Conservation (phyloP, 2,888 invertebrate genomes). For the Xiphydria camelus region DNA sequence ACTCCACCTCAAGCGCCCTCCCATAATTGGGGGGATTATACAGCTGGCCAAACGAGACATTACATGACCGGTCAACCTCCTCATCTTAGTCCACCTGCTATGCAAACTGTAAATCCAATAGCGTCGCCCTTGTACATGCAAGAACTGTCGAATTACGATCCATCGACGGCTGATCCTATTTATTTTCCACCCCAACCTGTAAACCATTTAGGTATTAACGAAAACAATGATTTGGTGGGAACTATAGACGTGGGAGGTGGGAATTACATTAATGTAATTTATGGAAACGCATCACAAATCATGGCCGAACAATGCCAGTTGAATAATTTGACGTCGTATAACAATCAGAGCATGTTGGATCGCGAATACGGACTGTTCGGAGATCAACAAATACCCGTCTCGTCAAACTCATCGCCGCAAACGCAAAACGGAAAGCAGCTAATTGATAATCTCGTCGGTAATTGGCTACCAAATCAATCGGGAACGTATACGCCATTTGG, state of each 20-base stretch:
- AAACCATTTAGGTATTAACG: slow-evolving; percentile 50
- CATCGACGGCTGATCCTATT: slow-evolving; percentile 38
- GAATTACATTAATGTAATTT: slow-evolving; percentile 57
- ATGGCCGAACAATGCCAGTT: slow-evolving; percentile 50
- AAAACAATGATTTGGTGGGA: slow-evolving; percentile 51
- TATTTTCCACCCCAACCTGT: slow-evolving; percentile 50
- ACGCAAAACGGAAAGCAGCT: slow-evolving; percentile 60
- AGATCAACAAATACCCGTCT: slow-evolving; percentile 38
- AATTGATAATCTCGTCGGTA: slow-evolving; percentile 73
- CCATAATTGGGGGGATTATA: slow-evolving; percentile 50
- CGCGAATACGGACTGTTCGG: slow-evolving; percentile 55
- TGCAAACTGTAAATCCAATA: slow-evolving; percentile 32
- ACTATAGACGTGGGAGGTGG: slow-evolving; percentile 57
- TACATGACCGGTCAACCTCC: slow-evolving; percentile 34
- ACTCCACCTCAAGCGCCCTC: slow-evolving; percentile 49
- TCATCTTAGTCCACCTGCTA: slow-evolving; percentile 19
- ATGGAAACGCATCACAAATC: slow-evolving; percentile 49
- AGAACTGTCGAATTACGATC: slow-evolving; percentile 37
- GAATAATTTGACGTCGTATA: slow-evolving; percentile 40
- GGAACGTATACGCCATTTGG: slow-evolving; percentile 78
- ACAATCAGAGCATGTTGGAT: slow-evolving; percentile 39
- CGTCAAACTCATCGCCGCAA: slow-evolving; percentile 34
- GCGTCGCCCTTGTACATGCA: slow-evolving; percentile 40
- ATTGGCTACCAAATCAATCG: slow-evolving; percentile 72
- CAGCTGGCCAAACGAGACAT: slow-evolving; percentile 38